Conservation (phyloP, 2,797 vertebrate species). For the Takifugu ocellatus region DNA sequence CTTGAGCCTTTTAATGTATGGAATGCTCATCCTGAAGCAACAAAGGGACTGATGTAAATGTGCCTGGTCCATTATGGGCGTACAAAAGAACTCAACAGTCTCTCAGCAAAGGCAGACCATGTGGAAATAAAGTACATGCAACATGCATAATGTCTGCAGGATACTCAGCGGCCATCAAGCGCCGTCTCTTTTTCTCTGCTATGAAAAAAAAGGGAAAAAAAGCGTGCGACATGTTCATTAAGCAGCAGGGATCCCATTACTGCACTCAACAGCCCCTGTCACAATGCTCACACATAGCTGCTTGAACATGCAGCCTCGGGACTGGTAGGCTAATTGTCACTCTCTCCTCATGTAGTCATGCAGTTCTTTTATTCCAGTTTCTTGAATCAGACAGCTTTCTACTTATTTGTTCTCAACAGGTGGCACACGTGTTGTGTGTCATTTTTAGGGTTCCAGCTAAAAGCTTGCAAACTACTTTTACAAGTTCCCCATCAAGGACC, state of each 20-base stretch:
- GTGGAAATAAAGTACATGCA: constrained; percentile 17
- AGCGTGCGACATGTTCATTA: constrained; percentile 77
- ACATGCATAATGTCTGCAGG: constrained; percentile 19
- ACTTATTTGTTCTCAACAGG: constrained; percentile 52
- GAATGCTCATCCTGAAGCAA: background rate
- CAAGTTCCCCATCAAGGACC: constrained; percentile 51
- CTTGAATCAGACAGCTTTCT: constrained; percentile 35
- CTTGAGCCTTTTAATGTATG: too few relatives aligned
- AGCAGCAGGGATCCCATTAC: constrained; percentile 74
- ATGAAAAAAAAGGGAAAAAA: constrained; percentile 62
- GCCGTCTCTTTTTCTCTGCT: constrained; percentile 54
- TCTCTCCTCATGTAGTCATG: constrained; percentile 43
- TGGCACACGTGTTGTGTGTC: constrained; percentile 35
- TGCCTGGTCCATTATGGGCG: too few relatives aligned
- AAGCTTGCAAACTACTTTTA: constrained; percentile 65
- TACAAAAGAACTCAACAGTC: background rate
- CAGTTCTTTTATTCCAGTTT: constrained; percentile 41
- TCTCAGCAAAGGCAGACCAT: background rate
- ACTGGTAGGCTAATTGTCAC: constrained; percentile 77
- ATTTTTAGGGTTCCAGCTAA: constrained; percentile 61
- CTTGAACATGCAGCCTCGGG: constrained; percentile 66
- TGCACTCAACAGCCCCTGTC: constrained; percentile 68
- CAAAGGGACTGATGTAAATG: background rate
- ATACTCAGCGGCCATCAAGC: constrained; percentile 54
- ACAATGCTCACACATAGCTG: constrained; percentile 75